Evolutionary conservation across 2,113 vertebrate species (phyloP).

Genomic region (Neoarius graeffei): DNA sequence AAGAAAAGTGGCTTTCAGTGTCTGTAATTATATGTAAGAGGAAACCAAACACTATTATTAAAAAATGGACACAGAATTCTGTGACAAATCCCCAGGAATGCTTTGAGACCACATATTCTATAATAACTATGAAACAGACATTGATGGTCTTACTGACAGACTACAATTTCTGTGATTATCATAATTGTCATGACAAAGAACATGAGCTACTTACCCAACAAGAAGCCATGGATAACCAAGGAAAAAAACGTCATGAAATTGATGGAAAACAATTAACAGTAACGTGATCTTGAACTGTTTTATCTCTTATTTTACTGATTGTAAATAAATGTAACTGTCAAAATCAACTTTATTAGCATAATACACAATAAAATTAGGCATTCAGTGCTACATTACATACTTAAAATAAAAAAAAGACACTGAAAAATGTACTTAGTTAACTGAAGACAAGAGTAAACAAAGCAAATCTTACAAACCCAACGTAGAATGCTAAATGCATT

Average conservation of each 20-base stretch:
- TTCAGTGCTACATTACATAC: not conserved
- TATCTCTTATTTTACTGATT: not conserved
- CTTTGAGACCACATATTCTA: not conserved
- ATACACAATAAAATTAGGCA: not conserved
- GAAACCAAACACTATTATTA: not conserved
- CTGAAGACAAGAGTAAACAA: not conserved
- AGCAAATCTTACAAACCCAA: not conserved
- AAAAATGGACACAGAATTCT: not conserved
- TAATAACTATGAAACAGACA: not conserved
- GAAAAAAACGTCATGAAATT: not conserved
- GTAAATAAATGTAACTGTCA: not conserved
- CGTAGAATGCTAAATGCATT: not conserved
- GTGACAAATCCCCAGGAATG: not conserved
- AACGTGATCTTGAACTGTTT: not conserved
- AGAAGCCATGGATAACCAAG: not conserved
- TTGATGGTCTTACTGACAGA: not conserved
- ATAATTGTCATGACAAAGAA: not conserved
- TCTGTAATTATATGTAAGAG: not conserved
- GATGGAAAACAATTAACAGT: not conserved
- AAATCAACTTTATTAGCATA: not conserved
- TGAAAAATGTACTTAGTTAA: too few species aligned
- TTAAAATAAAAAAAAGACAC: not conserved
- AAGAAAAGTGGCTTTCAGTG: not conserved
- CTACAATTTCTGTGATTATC: not conserved
- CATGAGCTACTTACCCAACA: not conserved